Base-by-base conservation (phyloP, 2,113 vertebrate species). In the Columba janthina region DNA sequence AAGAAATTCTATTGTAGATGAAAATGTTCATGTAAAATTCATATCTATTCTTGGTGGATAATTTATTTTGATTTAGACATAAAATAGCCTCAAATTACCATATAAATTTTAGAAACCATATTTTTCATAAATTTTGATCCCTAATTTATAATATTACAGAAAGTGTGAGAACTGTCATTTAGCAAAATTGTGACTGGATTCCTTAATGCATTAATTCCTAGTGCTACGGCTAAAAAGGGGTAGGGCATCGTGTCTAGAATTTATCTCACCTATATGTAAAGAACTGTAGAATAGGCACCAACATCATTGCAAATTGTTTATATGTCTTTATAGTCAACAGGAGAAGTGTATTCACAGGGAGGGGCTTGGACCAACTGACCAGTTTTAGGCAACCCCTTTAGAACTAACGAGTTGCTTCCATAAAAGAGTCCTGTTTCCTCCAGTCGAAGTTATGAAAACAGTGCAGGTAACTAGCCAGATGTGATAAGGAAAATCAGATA, bases 1-100 rank as follows among this genome's bases (percentile, higher is more conserved):
- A 56, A 64, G 31, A 76, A 42, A 67, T 31, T 69, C 0, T 62
- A 54, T 48, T 57, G 11, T 53, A 18, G 28, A 14, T 38, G 34
- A 85, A 92, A 72, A 50, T 0, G 0, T 24, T 7, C 5, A 51
- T 90, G 38, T 11, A 16, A 28, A 57, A 76, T 77, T 72, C 84
- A 21, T 29, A 11, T 75, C 29, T 91, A 11, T 13, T 72, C 65
- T 84, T 73, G 19, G 6, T 44, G 5, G 34, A 78, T 72, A 1
- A 12, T 75, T 73, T 94, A 28, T 80, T 90, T 93, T 53, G 36
- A 85, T 29, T 91, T 93, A 11, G 36, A 82, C 40, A 94, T 75
- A 71, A 92, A 69, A 94, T 38, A 64, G 1, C 6, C 36, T 82
- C 15, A 86, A 40, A 40, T 64, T n/a, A 72, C 22, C 15, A 66